Evolutionary conservation across 2,888 invertebrate genomes (phyloP).

Genomic region (Disparrhopalites patrizii): DNA sequence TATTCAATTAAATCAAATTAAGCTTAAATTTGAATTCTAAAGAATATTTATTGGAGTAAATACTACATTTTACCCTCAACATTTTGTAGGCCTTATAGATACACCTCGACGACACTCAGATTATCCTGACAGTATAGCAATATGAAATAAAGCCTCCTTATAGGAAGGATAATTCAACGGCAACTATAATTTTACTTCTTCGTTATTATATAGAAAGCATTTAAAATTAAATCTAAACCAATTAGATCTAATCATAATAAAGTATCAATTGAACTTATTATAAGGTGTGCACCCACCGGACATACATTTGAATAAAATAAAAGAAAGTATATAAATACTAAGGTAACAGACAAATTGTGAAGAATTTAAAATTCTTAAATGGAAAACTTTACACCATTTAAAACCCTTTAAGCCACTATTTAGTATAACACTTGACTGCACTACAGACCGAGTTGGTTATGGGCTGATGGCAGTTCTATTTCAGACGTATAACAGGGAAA

Average conservation of each 20-base stretch:
- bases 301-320: constrained; percentile 44
- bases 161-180: constrained; percentile 62
- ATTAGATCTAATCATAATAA: too few relatives aligned
- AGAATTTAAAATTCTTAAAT: constrained; percentile 39
- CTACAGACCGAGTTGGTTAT: too few relatives aligned
- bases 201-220: constrained; percentile 62
- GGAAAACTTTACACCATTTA: constrained; percentile 28
- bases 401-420: too few relatives aligned
- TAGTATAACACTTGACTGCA: too few relatives aligned
- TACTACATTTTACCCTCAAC: constrained; percentile 75
- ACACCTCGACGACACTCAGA: constrained; percentile 74
- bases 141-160: constrained; percentile 66
- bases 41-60: constrained; percentile 72
- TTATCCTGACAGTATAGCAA: constrained; percentile 63
- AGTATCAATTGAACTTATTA: too few relatives aligned
- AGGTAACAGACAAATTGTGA: constrained; percentile 39
- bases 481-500: too few relatives aligned
- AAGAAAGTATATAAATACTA: constrained; percentile 28
- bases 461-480: too few relatives aligned
- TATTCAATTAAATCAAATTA: constrained; percentile 58
- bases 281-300: constrained; percentile 43
- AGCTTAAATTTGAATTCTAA: constrained; percentile 67
- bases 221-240: too few relatives aligned
- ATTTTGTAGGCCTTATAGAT: constrained; percentile 66
- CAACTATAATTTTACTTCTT: constrained; percentile 60